Conservation (phyloP, 2,888 invertebrate species). For the Eilema depressum region DNA sequence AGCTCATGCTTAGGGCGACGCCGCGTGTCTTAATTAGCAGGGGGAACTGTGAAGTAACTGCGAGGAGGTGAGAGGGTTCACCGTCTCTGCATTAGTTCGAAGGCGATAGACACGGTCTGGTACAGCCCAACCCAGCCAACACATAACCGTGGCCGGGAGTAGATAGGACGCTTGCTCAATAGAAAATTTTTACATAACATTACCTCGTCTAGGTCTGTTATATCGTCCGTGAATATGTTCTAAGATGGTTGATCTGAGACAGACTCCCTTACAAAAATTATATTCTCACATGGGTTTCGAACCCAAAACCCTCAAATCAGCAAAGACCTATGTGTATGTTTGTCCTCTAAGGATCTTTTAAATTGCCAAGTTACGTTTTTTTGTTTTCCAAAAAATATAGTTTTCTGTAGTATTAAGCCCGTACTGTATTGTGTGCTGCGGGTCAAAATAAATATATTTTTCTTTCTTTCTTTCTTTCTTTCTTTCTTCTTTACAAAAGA, state of each 20-base stretch:
- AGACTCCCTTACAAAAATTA: neutral
- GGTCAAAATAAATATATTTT: too few relatives aligned
- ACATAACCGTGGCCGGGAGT: neutral
- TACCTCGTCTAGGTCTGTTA: neutral
- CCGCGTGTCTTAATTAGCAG: neutral
- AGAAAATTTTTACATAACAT: neutral
- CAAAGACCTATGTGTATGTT: too few relatives aligned
- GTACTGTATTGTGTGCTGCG: too few relatives aligned
- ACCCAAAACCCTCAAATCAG: neutral
- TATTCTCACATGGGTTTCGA: neutral
- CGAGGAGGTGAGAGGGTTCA: neutral
- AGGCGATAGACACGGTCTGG: neutral
- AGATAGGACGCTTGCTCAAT: neutral
- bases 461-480: too few relatives aligned
- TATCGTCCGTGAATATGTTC: neutral
- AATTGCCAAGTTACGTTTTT: too few relatives aligned
- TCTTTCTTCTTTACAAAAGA: too few relatives aligned
- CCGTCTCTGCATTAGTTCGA: neutral
- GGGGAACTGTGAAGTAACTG: neutral
- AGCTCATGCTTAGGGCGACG: neutral
- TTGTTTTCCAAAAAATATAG: too few relatives aligned
- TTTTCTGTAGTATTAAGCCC: too few relatives aligned
- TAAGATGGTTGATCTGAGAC: neutral
- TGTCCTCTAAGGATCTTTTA: neutral
- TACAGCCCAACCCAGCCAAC: neutral